Evolutionary conservation across 2,888 invertebrate species (phyloP).

Genomic region (Acanthopleura granulata): DNA sequence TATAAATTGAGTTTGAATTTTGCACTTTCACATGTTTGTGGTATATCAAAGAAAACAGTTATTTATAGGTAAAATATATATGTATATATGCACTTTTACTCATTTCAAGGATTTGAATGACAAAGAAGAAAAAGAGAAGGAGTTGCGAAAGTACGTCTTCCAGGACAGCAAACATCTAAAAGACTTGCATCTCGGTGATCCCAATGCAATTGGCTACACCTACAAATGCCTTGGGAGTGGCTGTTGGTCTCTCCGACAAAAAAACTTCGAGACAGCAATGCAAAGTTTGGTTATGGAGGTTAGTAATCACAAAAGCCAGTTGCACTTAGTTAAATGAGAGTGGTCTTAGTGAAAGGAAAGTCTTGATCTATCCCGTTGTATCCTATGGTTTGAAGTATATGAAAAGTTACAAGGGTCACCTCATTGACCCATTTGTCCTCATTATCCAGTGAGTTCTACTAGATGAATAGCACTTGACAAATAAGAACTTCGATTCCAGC

Average conservation of each 20-base stretch:
- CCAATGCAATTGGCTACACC: conserved; percentile 51
- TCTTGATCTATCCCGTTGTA: too few relatives aligned
- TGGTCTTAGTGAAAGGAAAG: too few relatives aligned
- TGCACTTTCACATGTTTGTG: too few relatives aligned
- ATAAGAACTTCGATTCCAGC: too few relatives aligned
- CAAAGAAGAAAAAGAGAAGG: conserved; percentile 23
- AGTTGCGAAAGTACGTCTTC: conserved; percentile 50
- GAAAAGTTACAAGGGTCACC: too few relatives aligned
- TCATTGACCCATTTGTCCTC: too few relatives aligned
- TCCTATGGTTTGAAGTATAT: too few relatives aligned
- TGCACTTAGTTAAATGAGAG: too few relatives aligned
- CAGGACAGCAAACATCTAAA: conserved; percentile 43
- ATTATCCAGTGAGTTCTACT: too few relatives aligned
- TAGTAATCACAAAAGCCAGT: conserved; percentile 14
- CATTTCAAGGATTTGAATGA: neutral
- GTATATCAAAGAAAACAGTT: too few relatives aligned
- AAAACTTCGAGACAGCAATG: conserved; percentile 59
- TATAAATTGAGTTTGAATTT: too few relatives aligned
- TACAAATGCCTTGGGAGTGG: conserved; percentile 64
- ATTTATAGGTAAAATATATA: neutral
- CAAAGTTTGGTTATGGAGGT: conserved; percentile 62
- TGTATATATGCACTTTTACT: neutral
- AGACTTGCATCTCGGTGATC: conserved; percentile 53
- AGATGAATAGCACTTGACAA: too few relatives aligned
- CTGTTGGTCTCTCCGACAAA: conserved; percentile 64